Evolutionary conservation across 2,888 invertebrate genomes (phyloP), one percentile per base, ranked within the genome.

Genomic region (Harpalus rufipes): DNA sequence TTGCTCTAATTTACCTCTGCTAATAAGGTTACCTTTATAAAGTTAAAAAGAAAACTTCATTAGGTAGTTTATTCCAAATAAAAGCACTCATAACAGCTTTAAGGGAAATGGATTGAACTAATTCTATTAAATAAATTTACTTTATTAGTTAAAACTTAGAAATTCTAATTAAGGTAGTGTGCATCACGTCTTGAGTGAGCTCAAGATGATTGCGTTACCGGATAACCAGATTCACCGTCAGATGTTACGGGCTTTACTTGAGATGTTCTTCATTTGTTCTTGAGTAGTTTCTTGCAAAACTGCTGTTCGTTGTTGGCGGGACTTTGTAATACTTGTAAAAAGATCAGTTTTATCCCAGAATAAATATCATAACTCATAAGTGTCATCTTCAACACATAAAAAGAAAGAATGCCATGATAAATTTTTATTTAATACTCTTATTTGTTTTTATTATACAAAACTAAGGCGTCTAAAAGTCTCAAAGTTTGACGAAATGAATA

Each of bases 351-450:
- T 12, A 51, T 51, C 44, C 44, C 44, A 12, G 44, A 51, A 51
- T 51, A 51, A 51, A 51, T 7, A 51, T 12, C 44, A 51, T 51
- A 51, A 51, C 44, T 51, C 44, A 10, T 51, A 8, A 51, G 44
- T 51, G 44, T 51, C 44, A 51, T 51, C 12, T 51, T 7, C 12
- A 51, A 10, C 10, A 51, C 10, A 51, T 51, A 51, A 51, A 32
- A 51, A 51, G 44, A 51, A 4, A 51, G 7, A 51, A 51, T 10
- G 44, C 12, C 44, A 51, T 51, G 44, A 51, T 51, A 51, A 51
- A 51, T 51, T 51, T 51, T 51, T 51, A 51, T 51, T 51, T 51
- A 51, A 51, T 51, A 51, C 44, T 51, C 3, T 51, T 51, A 51
- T 51, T 51, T 51, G 44, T 51, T 51, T 51, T 32, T 32, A 32